These are phyloP conservation scores for Poeciliopsis paucimaculata DNA, from an alignment of 2,797 vertebrate genomes.

Conservation along the genomic window DNA sequence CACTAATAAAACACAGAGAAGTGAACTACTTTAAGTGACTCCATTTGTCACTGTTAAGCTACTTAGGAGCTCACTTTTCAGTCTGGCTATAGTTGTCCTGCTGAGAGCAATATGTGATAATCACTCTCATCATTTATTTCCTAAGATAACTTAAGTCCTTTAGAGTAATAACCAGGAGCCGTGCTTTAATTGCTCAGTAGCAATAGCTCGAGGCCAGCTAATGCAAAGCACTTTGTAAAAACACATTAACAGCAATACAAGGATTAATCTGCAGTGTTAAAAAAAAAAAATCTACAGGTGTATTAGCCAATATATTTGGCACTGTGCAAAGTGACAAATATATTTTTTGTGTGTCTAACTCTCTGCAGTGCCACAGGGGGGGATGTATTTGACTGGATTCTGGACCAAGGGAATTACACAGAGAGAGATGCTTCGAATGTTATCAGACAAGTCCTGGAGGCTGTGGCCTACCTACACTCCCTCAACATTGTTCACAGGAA, in stretches of 20 bases:
- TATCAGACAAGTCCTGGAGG: slow-evolving; percentile 87
- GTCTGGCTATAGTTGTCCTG: slow-evolving; percentile 27
- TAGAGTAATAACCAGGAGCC: slow-evolving; percentile 50
- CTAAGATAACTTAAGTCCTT: slow-evolving; percentile 53
- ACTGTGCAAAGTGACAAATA: neutral
- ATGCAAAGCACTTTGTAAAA: slow-evolving; percentile 35
- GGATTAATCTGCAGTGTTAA: slow-evolving; percentile 29
- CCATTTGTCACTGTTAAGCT: slow-evolving; percentile 11
- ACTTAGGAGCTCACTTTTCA: slow-evolving; percentile 26
- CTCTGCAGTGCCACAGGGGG: slow-evolving; percentile 85
- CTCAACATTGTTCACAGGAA: slow-evolving; percentile 90
- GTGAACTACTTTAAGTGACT: slow-evolving; percentile 3
- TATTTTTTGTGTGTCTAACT: slow-evolving; percentile 5
- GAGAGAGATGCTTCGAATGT: slow-evolving; percentile 89
- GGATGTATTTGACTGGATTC: slow-evolving; percentile 90
- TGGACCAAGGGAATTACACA: slow-evolving; percentile 89
- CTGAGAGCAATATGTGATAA: slow-evolving; percentile 41
- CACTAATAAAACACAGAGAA: slow-evolving; percentile 9
- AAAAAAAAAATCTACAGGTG: slow-evolving; percentile 3
- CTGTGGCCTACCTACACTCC: slow-evolving; percentile 87
- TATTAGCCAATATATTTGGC: slow-evolving; percentile 16
- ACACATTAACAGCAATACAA: slow-evolving; percentile 31
- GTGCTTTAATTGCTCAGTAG: slow-evolving; percentile 52
- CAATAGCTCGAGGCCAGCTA: slow-evolving; percentile 37
- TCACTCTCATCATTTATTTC: slow-evolving; percentile 48